These are phyloP conservation scores for Panulirus ornatus DNA, from an alignment of 1,140 invertebrate genomes.

Conservation along the genomic window DNA sequence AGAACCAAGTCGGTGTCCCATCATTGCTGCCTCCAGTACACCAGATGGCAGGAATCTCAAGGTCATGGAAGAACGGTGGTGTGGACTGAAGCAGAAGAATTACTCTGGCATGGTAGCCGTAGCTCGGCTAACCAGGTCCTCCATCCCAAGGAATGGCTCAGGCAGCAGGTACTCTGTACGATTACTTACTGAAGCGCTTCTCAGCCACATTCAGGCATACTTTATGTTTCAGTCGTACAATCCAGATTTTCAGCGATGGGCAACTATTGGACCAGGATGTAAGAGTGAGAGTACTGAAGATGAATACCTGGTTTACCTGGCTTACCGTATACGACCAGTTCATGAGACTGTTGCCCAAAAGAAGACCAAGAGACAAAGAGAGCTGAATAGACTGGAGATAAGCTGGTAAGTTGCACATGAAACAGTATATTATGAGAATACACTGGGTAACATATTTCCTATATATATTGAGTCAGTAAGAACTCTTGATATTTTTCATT, in stretches of 20 bases:
- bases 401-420: conserved; percentile 38
- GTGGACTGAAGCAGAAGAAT: conserved; percentile 42
- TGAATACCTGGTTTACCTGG: conserved; percentile 47
- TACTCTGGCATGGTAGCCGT: conserved; percentile 58
- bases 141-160: conserved; percentile 60
- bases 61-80: conserved; percentile 51
- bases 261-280: not conserved
- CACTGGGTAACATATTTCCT: too few species aligned
- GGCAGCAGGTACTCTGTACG: conserved; percentile 47
- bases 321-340: conserved; percentile 34
- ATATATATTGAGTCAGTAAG: too few species aligned
- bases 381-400: conserved; percentile 40
- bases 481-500: too few species aligned
- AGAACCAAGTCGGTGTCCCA: not conserved
- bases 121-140: conserved; percentile 42
- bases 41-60: conserved; percentile 44
- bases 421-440: too few species aligned
- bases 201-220: conserved; percentile 58
- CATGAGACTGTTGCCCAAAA: not conserved
- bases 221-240: conserved; percentile 59
- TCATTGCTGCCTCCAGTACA: not conserved
- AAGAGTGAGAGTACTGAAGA: conserved; percentile 11
- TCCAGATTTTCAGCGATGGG: conserved; percentile 37
- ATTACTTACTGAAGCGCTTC: conserved; percentile 31
- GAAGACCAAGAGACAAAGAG: not conserved